Conservation (phyloP, 2,113 vertebrate genomes). For the Pungitius pungitius region DNA sequence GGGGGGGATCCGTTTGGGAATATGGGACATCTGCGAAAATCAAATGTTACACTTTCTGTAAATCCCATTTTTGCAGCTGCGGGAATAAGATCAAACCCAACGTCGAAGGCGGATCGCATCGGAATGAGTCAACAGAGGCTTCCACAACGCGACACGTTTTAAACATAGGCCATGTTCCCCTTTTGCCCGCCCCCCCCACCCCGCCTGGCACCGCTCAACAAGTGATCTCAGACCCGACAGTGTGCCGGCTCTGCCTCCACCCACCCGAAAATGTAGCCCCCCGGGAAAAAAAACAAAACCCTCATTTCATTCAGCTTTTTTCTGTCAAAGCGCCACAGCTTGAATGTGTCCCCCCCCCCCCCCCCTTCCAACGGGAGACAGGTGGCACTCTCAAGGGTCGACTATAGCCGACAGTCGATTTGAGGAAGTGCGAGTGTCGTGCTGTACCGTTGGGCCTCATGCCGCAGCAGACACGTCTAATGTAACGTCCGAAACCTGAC, state of each 20-base stretch:
- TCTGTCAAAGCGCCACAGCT: not conserved
- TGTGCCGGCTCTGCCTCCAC: not conserved
- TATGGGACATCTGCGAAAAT: constrained; percentile 27
- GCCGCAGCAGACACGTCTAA: constrained; percentile 46
- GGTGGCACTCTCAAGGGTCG: constrained; percentile 26
- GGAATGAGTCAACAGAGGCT: constrained; percentile 5
- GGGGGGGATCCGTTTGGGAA: constrained; percentile 8
- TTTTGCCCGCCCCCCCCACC: not conserved
- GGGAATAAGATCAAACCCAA: not conserved
- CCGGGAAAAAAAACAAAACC: constrained; percentile 10
- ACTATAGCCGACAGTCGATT: constrained; percentile 42
- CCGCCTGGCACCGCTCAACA: constrained; percentile 31
- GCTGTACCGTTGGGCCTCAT: constrained; percentile 19
- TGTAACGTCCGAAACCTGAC: constrained; percentile 67
- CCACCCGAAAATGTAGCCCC: not conserved
- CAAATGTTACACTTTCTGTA: not conserved
- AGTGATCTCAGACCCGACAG: constrained; percentile 45
- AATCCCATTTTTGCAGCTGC: not conserved
- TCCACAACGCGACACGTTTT: constrained; percentile 23
- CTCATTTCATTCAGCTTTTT: not conserved
- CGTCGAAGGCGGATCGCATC: constrained; percentile 11
- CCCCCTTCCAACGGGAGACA: no score
- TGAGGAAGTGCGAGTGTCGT: constrained; percentile 39
- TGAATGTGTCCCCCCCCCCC: constrained; percentile 14
- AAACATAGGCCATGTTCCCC: constrained; percentile 35